Conservation (phyloP, 2,113 vertebrate species). For the Carettochelys insculpta region DNA sequence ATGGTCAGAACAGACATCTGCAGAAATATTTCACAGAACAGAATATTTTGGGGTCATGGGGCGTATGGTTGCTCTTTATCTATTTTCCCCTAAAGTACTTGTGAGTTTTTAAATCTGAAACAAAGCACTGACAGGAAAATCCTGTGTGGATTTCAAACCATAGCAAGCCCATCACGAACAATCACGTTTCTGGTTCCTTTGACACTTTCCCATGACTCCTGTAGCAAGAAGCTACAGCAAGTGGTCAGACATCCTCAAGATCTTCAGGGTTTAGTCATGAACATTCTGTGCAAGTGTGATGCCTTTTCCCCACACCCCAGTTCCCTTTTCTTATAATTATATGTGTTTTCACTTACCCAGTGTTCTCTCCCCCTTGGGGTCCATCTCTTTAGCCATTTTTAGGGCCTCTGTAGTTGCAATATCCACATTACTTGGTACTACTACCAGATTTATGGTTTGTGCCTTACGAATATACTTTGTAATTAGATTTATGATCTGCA, state of each 20-base stretch:
- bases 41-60: background rate
- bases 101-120: background rate
- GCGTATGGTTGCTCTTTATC: background rate
- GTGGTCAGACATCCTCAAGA: background rate
- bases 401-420: slow-evolving; percentile 86
- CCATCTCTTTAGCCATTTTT: slow-evolving; percentile 83
- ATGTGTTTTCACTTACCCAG: slow-evolving; percentile 67
- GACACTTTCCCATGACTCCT: background rate
- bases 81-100: background rate
- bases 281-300: background rate
- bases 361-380: slow-evolving; percentile 82
- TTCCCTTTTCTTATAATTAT: background rate
- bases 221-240: background rate
- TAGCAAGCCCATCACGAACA: background rate
- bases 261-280: background rate
- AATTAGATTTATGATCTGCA: slow-evolving; percentile 83
- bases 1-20: background rate
- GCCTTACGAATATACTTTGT: slow-evolving; percentile 77
- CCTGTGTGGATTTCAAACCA: background rate
- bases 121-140: background rate
- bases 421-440: slow-evolving; percentile 85
- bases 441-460: slow-evolving; percentile 84
- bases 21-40: background rate
- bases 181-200: background rate
- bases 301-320: background rate